Base-by-base conservation (phyloP, 2,113 vertebrate species). In the Phalacrocorax pelagicus region DNA sequence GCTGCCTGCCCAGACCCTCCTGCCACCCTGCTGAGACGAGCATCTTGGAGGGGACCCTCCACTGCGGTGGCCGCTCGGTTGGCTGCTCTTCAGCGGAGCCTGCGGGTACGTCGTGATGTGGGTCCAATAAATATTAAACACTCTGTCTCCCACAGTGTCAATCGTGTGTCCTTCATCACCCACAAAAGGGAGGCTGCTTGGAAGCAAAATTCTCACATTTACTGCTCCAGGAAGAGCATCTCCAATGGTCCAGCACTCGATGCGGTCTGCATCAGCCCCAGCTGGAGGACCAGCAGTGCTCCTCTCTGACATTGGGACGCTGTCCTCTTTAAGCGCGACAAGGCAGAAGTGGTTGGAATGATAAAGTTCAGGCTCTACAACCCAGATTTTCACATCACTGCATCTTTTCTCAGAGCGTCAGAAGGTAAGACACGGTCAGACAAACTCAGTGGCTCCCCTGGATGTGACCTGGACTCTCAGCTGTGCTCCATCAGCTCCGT, bases 21-120 rank as follows among this genome's bases (percentile, higher is more conserved):
- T 30, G 32, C 54, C 47, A 42, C 29, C 29, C 38, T 6, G 6
- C 26, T 5, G 24, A 9, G 11, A 36, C 8, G 44, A 6, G 38
- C 6, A 0, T 5, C 42, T 21, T 2, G 36, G 46, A 61, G 38
- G n/a, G n/a, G n/a, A 27, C 40, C 32, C 47, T 29, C n/a, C 2
- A 3, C 46, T 24, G 10, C 2, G 36, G 52, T 52, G 70, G 47
- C 63, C 54, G 6, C 74, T 46, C 1, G 1, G 52, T 6, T 66
- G 54, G 15, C 36, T 55, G 74, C 34, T 67, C 52, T 66, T 62
- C 86, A 47, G 81, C 8, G 0, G 18, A 3, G 1, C 36, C 69
- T 71, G 38, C 2, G 3, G 24, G 21, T 58, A 18, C 1, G 0
- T 20, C 2, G 1, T 5, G 29, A 13, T 22, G 52, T 13, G n/a